These are phyloP conservation scores for Aculops lycopersici DNA, from an alignment of 1,140 invertebrate species.

Conservation along the genomic window DNA sequence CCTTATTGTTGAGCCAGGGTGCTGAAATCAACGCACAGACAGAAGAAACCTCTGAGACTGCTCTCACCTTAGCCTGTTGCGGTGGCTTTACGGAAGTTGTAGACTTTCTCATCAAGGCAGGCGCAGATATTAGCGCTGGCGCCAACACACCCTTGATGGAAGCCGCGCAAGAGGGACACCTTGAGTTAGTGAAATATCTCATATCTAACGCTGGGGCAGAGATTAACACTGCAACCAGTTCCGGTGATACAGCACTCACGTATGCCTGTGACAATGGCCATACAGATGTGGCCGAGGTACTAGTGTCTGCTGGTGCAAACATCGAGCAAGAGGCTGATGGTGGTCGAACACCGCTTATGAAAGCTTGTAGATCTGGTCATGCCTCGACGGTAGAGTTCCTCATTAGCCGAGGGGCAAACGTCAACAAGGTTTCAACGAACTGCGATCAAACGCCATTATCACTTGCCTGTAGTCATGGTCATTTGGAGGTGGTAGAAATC, in stretches of 20 bases:
- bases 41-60: constrained; percentile 91
- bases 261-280: constrained; percentile 89
- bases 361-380: constrained; percentile 93
- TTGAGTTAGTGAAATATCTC: constrained; percentile 56
- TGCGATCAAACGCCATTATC: constrained; percentile 93
- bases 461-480: constrained; percentile 78
- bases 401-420: constrained; percentile 64
- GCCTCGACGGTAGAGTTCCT: constrained; percentile 88
- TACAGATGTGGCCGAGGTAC: constrained; percentile 59
- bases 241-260: constrained; percentile 71
- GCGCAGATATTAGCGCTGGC: constrained; percentile 73
- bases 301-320: constrained; percentile 55
- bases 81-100: constrained; percentile 90
- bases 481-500: constrained; percentile 61
- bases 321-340: constrained; percentile 77
- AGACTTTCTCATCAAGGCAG: constrained; percentile 72
- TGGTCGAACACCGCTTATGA: constrained; percentile 79
- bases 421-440: constrained; percentile 40
- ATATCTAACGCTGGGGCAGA: constrained; percentile 39
- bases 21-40: constrained; percentile 92
- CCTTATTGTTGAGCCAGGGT: constrained; percentile 56
- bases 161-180: constrained; percentile 78
- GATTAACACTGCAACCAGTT: constrained; percentile 61
- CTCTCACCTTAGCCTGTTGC: constrained; percentile 77
- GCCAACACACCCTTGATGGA: constrained; percentile 94